Conservation (phyloP, 2,888 invertebrate species). For the Sphinx pinastri region DNA sequence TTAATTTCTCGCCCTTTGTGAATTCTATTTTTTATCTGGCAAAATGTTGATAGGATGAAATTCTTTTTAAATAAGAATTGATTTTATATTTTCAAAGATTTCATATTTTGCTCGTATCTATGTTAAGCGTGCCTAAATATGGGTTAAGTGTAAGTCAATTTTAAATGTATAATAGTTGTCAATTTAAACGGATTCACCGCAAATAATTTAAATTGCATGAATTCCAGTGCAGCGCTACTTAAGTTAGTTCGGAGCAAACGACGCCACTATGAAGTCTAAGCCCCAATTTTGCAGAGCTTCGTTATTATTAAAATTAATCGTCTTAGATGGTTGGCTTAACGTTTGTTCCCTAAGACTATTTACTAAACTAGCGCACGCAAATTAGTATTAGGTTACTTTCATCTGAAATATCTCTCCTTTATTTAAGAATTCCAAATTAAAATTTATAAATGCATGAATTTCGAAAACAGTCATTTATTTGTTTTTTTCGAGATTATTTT, state of each 20-base stretch:
- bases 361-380: neutral
- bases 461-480: too few species aligned
- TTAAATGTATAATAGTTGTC: neutral
- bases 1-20: slow-evolving; percentile 5
- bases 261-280: slow-evolving; percentile 2
- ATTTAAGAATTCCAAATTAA: too few species aligned
- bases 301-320: slow-evolving; percentile 26
- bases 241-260: slow-evolving; percentile 5
- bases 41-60: neutral
- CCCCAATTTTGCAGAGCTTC: slow-evolving; percentile 13
- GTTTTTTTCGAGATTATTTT: too few species aligned
- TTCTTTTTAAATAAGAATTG: too few species aligned
- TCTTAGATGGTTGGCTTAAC: slow-evolving; percentile 16
- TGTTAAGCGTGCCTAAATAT: neutral
- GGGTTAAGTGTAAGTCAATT: too few species aligned
- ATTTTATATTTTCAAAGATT: too few species aligned
- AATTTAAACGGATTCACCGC: neutral
- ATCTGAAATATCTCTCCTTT: too few species aligned
- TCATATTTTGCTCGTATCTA: too few species aligned
- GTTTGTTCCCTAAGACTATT: neutral
- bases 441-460: too few species aligned
- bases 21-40: neutral
- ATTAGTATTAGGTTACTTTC: neutral
- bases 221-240: slow-evolving; percentile 10
- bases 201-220: slow-evolving; percentile 24